Conservation (phyloP, 1,140 invertebrate species). For the Pectinophora gossypiella region DNA sequence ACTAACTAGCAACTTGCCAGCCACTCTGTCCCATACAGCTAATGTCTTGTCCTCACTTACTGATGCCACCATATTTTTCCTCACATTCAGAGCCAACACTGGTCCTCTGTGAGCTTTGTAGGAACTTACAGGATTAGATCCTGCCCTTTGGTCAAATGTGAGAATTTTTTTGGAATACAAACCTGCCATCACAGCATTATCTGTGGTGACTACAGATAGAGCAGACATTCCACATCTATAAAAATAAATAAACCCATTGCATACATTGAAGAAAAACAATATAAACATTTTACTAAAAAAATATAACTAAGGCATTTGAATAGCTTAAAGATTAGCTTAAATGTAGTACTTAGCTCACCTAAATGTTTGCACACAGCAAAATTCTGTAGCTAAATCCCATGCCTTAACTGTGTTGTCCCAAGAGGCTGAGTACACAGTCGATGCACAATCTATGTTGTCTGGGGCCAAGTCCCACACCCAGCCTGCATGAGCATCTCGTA, state of each 20-base stretch:
- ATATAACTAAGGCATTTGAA: too few relatives aligned
- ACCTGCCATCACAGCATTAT: constrained; percentile 50
- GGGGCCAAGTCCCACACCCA: constrained; percentile 70
- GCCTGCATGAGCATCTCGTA: constrained; percentile 58
- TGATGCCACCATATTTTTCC: constrained; percentile 53
- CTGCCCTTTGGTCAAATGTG: constrained; percentile 49
- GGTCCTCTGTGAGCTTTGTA: constrained; percentile 60
- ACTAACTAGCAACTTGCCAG: constrained; percentile 47
- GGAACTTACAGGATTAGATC: constrained; percentile 31
- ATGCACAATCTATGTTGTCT: constrained; percentile 38
- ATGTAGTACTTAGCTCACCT: constrained; percentile 34
- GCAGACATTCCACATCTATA: constrained; percentile 64
- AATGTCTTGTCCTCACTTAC: constrained; percentile 62
- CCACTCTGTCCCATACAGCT: constrained; percentile 55
- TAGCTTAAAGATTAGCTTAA: background rate
- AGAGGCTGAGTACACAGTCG: constrained; percentile 61
- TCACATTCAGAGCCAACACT: constrained; percentile 41
- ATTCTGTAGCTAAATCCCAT: constrained; percentile 57
- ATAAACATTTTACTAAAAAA: background rate
- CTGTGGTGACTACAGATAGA: constrained; percentile 47
- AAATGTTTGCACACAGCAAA: constrained; percentile 53
- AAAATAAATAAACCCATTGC: constrained; percentile 9
- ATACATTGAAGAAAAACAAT: background rate
- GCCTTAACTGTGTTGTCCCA: constrained; percentile 72
- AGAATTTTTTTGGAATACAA: constrained; percentile 60